Evolutionary conservation across 2,888 invertebrate genomes (phyloP).

Genomic region (Oxystoma pomonae): DNA sequence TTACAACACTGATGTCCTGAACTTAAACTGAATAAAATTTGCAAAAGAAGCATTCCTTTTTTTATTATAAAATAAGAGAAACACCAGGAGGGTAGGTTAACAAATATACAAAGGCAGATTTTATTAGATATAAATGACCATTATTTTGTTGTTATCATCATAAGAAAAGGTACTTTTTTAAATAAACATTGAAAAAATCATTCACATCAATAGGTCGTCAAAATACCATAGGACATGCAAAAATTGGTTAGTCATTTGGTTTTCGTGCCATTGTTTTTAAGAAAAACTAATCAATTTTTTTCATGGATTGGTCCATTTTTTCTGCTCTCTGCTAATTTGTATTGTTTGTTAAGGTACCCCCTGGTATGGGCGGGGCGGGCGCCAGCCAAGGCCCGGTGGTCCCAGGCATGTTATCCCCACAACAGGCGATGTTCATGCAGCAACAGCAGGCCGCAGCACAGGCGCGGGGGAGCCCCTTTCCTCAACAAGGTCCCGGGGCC

Average conservation of each 20-base stretch:
- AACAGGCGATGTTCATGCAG: slow-evolving; percentile 57
- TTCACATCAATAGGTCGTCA: too few relatives aligned
- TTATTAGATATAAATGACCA: too few relatives aligned
- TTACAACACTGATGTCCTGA: background rate
- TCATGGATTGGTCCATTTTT: background rate
- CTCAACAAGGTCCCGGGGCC: slow-evolving; percentile 50
- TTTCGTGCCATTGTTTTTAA: background rate
- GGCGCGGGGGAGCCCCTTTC: slow-evolving; percentile 51
- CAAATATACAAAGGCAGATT: slow-evolving; percentile 30
- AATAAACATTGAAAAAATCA: too few relatives aligned
- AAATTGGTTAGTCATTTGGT: too few relatives aligned
- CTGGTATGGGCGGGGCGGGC: slow-evolving; percentile 35
- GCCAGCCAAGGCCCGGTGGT: slow-evolving; percentile 35
- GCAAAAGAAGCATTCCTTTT: background rate
- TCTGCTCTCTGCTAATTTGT: slow-evolving; percentile 17
- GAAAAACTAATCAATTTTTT: background rate
- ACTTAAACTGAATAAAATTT: background rate
- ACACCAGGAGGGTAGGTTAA: slow-evolving; percentile 40
- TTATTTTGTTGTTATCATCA: too few relatives aligned
- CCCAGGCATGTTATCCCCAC: slow-evolving; percentile 45
- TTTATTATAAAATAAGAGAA: slow-evolving; percentile 14
- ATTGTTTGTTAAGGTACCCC: slow-evolving; percentile 39
- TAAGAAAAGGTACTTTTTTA: too few relatives aligned
- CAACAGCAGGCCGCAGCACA: slow-evolving; percentile 46
- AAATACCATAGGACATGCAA: too few relatives aligned